These are phyloP conservation scores for Calidris pygmaea DNA, from an alignment of 2,113 vertebrate species.

Conservation along the genomic window DNA sequence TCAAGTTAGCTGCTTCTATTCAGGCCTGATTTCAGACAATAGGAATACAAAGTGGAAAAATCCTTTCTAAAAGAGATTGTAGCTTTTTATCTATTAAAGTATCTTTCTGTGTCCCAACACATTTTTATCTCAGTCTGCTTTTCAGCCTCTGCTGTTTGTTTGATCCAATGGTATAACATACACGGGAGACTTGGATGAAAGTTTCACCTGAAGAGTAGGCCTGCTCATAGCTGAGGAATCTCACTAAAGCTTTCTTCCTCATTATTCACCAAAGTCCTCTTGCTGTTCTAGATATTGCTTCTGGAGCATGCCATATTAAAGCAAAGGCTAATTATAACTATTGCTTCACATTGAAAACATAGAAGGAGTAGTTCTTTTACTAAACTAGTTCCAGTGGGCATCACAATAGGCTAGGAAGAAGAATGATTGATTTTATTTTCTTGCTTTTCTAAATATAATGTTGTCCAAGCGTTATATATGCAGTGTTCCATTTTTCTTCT, in stretches of 20 bases:
- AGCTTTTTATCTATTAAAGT: slow-evolving; percentile 6
- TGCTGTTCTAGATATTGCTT: not conserved
- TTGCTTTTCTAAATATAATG: not conserved
- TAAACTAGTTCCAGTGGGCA: not conserved
- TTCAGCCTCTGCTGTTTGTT: slow-evolving; percentile 17
- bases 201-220: not conserved
- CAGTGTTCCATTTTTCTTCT: not conserved
- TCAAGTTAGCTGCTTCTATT: slow-evolving; percentile 57
- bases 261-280: not conserved
- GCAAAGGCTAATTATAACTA: not conserved
- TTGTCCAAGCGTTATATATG: not conserved
- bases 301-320: not conserved
- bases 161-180: not conserved
- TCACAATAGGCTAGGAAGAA: not conserved
- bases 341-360: not conserved
- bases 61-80: slow-evolving; percentile 30
- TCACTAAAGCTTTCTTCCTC: not conserved
- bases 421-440: not conserved
- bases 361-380: not conserved
- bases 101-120: not conserved
- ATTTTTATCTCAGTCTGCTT: slow-evolving; percentile 14
- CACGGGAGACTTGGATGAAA: not conserved
- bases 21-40: slow-evolving; percentile 59
- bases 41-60: slow-evolving; percentile 65
- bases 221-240: not conserved